Conservation (phyloP, 2,888 invertebrate species). For the Trachelus troglodyta region DNA sequence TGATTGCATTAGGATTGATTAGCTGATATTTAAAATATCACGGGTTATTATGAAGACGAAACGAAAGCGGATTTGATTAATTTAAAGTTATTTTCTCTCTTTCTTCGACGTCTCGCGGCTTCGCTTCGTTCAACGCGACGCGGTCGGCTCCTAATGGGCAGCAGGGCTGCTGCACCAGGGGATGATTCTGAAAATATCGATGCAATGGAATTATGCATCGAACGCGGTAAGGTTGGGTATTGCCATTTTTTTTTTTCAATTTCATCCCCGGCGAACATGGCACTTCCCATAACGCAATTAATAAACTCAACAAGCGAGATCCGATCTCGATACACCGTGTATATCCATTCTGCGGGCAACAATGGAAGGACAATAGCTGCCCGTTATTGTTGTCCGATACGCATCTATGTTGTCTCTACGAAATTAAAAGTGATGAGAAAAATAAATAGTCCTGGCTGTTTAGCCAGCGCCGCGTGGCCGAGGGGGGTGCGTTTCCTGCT, state of each 20-base stretch:
- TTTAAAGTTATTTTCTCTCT: too few relatives aligned
- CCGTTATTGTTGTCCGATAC: constrained; percentile 46
- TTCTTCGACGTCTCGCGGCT: too few relatives aligned
- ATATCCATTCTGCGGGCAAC: constrained; percentile 42
- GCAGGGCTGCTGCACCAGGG: too few relatives aligned
- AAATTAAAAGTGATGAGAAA: constrained; percentile 65
- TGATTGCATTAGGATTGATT: constrained; percentile 59
- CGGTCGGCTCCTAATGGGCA: too few relatives aligned
- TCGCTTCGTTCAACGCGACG: too few relatives aligned
- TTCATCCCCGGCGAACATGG: constrained; percentile 33
- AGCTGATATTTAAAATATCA: background rate
- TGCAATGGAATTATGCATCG: too few relatives aligned
- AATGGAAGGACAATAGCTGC: constrained; percentile 43
- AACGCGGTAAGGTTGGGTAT: background rate
- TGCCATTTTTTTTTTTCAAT: constrained; percentile 43
- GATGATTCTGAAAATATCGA: too few relatives aligned
- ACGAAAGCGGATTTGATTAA: too few relatives aligned
- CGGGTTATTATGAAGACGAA: too few relatives aligned
- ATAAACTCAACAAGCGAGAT: constrained; percentile 59
- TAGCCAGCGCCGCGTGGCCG: constrained; percentile 55
- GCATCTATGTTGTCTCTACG: constrained; percentile 59
- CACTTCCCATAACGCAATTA: constrained; percentile 58
- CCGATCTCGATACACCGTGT: constrained; percentile 52
- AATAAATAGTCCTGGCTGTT: constrained; percentile 65
- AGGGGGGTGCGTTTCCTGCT: background rate